Percentiles rank a stretch among this genome's conserved stretches.
Evolutionary conservation across 2,888 invertebrate genomes (phyloP).

Genomic region (Pristionchus exspectatus): DNA sequence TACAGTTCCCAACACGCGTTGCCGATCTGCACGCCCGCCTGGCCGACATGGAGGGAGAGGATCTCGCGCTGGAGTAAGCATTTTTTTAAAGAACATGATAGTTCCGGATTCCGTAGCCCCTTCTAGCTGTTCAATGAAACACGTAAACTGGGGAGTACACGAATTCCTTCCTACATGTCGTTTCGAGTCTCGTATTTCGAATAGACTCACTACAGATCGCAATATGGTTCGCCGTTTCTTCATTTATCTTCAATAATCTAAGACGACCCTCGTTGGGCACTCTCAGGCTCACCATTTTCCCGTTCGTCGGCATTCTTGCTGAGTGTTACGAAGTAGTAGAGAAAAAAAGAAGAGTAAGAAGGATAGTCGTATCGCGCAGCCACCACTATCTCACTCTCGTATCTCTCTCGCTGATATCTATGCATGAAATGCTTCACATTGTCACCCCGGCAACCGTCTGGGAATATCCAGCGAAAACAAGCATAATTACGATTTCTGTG

Average conservation of each 20-base stretch:
- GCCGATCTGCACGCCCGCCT: slow-evolving; percentile 76
- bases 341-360: neutral
- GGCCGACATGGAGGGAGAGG: slow-evolving; percentile 70
- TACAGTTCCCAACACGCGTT: slow-evolving; percentile 83
- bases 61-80: slow-evolving; percentile 69
- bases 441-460: neutral
- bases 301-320: slow-evolving; percentile 63
- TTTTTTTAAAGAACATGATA: no score
- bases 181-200: neutral
- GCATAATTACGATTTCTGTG: no score
- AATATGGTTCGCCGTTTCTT: no score
- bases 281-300: slow-evolving; percentile 65
- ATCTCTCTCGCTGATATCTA: neutral
- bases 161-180: no score
- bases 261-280: no score
- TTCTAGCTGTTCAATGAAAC: no score
- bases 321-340: neutral
- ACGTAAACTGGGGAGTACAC: no score
- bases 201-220: no score
- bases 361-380: neutral
- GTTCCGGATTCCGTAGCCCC: no score
- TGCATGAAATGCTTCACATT: neutral
- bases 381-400: neutral
- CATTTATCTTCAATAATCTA: no score
- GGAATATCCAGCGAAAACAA: no score